Conservation (phyloP, 1,140 invertebrate genomes). For the Mizuhopecten yessoensis region DNA sequence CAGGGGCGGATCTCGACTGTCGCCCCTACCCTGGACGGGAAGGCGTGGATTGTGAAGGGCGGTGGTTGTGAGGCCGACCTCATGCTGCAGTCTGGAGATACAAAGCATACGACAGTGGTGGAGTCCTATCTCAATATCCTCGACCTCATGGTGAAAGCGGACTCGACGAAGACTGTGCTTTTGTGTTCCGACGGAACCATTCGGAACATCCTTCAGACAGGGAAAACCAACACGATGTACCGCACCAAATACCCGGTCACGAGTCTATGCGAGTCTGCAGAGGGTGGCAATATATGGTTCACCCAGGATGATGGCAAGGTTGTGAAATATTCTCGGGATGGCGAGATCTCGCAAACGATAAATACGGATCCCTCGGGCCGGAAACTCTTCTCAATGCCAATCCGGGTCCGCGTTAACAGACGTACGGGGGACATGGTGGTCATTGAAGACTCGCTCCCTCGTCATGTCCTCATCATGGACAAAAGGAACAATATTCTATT, state of each 20-base stretch:
- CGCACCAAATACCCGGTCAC: neutral
- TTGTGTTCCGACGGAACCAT: neutral
- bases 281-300: neutral
- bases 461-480: neutral
- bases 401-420: neutral
- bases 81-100: conserved; percentile 15
- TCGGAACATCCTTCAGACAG: conserved; percentile 5
- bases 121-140: neutral
- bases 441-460: conserved; percentile 9
- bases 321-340: neutral
- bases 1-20: neutral
- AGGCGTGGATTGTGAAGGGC: conserved; percentile 5
- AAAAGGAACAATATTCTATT: conserved; percentile 13
- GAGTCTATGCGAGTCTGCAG: neutral
- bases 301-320: neutral
- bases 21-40: conserved; percentile 18
- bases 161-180: neutral
- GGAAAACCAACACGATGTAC: neutral
- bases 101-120: neutral
- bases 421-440: neutral
- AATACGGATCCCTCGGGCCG: neutral
- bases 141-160: neutral
- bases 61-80: neutral
- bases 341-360: neutral
- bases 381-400: conserved; percentile 4